Evolutionary conservation across 2,113 vertebrate species (phyloP), one percentile per base, ranked within the genome.

Genomic region (Myrmophylax atrothorax): DNA sequence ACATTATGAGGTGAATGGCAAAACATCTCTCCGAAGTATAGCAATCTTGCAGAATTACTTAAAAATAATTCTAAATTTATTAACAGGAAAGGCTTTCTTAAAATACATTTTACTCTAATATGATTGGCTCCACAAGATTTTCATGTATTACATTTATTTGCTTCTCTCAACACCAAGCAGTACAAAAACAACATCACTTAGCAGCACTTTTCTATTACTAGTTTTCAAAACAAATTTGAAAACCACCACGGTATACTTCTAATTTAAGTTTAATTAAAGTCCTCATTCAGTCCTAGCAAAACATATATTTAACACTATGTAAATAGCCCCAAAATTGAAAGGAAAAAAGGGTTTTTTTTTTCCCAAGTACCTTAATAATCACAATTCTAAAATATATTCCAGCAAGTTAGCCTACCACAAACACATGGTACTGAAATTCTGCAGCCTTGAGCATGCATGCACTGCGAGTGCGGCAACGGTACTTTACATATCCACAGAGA

Each of bases 211-310:
- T 89, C 89, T 96, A 93, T 78, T 76, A 76, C 56, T 50, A 77
- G 84, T 94, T 96, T 96, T 85, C 94, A 95, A 97, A 90, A 95
- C 84, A 94, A 95, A 97, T 94, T 90, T 82, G 53, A 96, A 97
- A 97, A 83, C 90, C 93, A 96, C 84, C 72, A 90, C 37, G 91
- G 85, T 79, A 96, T 72, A 95, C 81, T 93, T 89, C 83, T 93
- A 96, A 96, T 97, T 95, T 76, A 96, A 95, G 80, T 91, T 95
- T 93, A 97, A 97, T 97, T 97, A 95, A 97, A 89, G 92, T 93
- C 91, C 63, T 89, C 89, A 89, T 87, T 96, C 94, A 96, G 60
- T 94, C 86, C 64, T 87, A 96, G 88, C 84, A 93, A 95, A 96
- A 94, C 94, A 91, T 93, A 75, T 72, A 96, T 87, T 96, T 87